Evolutionary conservation across 2,888 invertebrate genomes (phyloP), one percentile per base, ranked within the genome.

Genomic region (Andrena fulva): DNA sequence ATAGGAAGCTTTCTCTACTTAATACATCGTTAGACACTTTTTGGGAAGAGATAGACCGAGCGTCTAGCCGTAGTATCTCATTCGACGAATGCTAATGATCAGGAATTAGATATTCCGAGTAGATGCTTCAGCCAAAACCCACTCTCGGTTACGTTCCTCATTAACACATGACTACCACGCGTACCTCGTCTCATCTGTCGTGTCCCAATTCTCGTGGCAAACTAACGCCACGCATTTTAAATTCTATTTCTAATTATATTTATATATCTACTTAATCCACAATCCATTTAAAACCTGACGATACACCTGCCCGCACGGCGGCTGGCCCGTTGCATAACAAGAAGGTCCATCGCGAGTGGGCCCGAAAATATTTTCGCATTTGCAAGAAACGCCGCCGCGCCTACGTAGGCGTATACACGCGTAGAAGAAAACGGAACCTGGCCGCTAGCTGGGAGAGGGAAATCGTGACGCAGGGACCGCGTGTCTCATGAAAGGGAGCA

Each of bases 381-480:
- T 42, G 12, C 63, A 27, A 12, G 10, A 1, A 24, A 6, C 63
- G 12, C 27, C 12, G 24, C 8, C 7, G 63, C 12, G 20, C n/a
- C 69, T 8, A 29, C 8, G 62, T 33, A 24, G 62, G 60, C 72
- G 71, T 79, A 73, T 24, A 35, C 69, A 33, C 59, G 80, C 48
- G 24, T 33, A 16, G 48, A 74, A 62, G 81, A 82, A 84, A 85
- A 85, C 84, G 81, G 85, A 85, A 85, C 85, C 68, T 56, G 74
- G 27, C 48, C 50, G 33, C 59, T 8, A 20, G 12, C 33, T 20
- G 66, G 50, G 60, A 59, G 63, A 67, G 85, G 80, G 72, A 54
- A 89, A 91, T 91, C 90, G 91, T 90, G 91, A 92, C 89, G 91
- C 86, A 88, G 89, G 82, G 42, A 87, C 88, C 91, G 90, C 87